These are phyloP conservation scores for Pagrus major DNA, from an alignment of 2,113 vertebrate genomes.

Conservation along the genomic window DNA sequence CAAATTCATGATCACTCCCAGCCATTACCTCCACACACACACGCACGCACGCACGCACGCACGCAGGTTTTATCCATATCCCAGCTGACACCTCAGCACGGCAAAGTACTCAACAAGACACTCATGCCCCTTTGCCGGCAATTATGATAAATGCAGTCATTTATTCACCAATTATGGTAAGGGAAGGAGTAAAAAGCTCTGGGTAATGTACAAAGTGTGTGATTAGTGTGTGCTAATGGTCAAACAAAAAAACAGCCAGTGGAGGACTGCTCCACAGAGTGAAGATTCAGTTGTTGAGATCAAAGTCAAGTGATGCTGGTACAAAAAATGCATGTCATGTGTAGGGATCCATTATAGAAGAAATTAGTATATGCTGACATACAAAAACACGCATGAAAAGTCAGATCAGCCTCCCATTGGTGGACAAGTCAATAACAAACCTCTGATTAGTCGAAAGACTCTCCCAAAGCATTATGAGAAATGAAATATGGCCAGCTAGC, in stretches of 20 bases:
- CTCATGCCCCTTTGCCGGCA: conserved; percentile 13
- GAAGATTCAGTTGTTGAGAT: not conserved
- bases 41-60: not conserved
- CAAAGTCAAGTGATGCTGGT: no score
- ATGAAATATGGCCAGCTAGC: no score
- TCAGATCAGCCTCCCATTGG: no score
- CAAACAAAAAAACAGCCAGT: not conserved
- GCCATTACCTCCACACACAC: not conserved
- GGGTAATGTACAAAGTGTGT: not conserved
- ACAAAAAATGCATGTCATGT: not conserved
- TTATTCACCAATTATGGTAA: conserved; percentile 44
- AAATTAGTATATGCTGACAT: no score
- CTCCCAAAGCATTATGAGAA: no score
- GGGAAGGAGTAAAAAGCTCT: conserved; percentile 16
- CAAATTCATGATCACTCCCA: not conserved
- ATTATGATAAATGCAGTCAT: conserved; percentile 52
- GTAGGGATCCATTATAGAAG: no score
- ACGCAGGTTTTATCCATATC: not conserved
- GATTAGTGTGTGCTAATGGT: conserved; percentile 22
- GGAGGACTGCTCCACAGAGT: not conserved
- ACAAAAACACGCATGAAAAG: not conserved
- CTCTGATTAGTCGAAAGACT: no score
- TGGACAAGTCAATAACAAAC: no score
- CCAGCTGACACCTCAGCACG: not conserved
- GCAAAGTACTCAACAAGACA: conserved; percentile 9